Percentiles rank a stretch among this genome's conserved stretches.
phyloP scores from a whole-genome alignment of 2,113 vertebrate genomes.

The Zingel zingel region DNA sequence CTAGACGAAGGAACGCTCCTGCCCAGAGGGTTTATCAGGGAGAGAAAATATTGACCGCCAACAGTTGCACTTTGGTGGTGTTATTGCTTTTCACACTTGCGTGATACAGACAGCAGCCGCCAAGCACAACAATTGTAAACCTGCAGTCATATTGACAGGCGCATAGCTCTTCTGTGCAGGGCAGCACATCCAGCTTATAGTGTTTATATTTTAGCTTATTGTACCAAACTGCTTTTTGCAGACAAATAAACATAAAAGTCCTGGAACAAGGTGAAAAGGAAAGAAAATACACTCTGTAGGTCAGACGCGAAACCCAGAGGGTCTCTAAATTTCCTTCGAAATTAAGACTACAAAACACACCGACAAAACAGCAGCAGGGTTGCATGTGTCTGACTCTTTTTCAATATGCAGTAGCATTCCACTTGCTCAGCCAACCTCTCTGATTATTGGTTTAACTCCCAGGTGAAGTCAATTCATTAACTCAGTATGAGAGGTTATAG shows the following conservation, averaged over 20 bases:
- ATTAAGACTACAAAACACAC: conserved; percentile 18
- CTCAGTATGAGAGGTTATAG: not conserved
- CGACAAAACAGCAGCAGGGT: conserved; percentile 19
- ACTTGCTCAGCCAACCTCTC: not conserved
- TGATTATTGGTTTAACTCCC: conserved; percentile 7
- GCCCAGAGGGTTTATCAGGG: conserved; percentile 71
- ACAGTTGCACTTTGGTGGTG: conserved; percentile 70
- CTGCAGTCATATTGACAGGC: conserved; percentile 48
- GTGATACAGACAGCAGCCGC: conserved; percentile 51
- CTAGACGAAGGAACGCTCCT: conserved; percentile 28
- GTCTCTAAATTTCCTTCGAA: conserved; percentile 29
- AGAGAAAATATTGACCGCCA: conserved; percentile 74
- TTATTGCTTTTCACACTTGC: conserved; percentile 75
- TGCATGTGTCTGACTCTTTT: conserved; percentile 8
- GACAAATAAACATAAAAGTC: conserved; percentile 33
- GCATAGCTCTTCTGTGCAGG: conserved; percentile 47
- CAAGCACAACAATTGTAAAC: conserved; percentile 62
- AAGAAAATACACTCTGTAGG: conserved; percentile 29
- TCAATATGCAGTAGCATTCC: conserved; percentile 9
- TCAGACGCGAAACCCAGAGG: conserved; percentile 34
- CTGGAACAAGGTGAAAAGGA: conserved; percentile 15
- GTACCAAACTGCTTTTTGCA: conserved; percentile 12
- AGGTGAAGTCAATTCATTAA: conserved; percentile 33
- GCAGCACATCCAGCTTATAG: conserved; percentile 32
- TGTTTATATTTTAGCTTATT: conserved; percentile 53